These are phyloP conservation scores for Drosophila trichaetosa DNA, from an alignment of 2,888 invertebrate genomes.

Conservation along the genomic window DNA sequence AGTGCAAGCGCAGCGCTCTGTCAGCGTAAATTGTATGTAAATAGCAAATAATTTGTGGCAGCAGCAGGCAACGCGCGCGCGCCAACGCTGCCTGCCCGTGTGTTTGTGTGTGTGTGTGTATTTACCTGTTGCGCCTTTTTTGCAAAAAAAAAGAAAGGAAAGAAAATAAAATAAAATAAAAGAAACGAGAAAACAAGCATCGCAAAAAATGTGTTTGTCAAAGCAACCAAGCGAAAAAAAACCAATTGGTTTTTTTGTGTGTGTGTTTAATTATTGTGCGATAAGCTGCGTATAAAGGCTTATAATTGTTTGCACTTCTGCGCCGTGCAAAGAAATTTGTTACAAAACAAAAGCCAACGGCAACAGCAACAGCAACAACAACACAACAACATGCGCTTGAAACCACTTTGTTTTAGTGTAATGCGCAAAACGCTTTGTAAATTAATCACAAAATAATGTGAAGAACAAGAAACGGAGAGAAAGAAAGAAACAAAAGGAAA, in stretches of 20 bases:
- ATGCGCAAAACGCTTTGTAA: constrained; percentile 48
- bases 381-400: constrained; percentile 21
- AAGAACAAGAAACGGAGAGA: constrained; percentile 2
- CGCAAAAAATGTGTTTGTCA: constrained; percentile 19
- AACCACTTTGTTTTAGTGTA: constrained; percentile 25
- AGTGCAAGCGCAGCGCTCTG: constrained; percentile 18
- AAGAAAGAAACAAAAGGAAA: constrained; percentile 40
- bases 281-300: constrained; percentile 62
- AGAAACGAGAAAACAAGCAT: constrained; percentile 23
- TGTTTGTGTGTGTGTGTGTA: constrained; percentile 29
- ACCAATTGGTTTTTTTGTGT: constrained; percentile 11
- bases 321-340: constrained; percentile 47
- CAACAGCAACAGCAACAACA: constrained; percentile 10
- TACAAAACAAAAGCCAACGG: constrained; percentile 41
- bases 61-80: constrained; percentile 54
- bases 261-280: constrained; percentile 46
- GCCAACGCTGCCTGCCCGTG: constrained; percentile 48
- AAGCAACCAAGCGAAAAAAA: constrained; percentile 10
- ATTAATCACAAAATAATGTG: constrained; percentile 7
- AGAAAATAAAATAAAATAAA: constrained; percentile 10
- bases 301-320: constrained; percentile 47
- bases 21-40: constrained; percentile 27
- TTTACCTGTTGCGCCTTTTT: constrained; percentile 65
- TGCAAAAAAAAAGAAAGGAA: constrained; percentile 21
- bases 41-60: constrained; percentile 29